Evolutionary conservation across 1,140 invertebrate species (phyloP), one percentile per base, ranked within the genome.

Genomic region (Watersipora subatra): DNA sequence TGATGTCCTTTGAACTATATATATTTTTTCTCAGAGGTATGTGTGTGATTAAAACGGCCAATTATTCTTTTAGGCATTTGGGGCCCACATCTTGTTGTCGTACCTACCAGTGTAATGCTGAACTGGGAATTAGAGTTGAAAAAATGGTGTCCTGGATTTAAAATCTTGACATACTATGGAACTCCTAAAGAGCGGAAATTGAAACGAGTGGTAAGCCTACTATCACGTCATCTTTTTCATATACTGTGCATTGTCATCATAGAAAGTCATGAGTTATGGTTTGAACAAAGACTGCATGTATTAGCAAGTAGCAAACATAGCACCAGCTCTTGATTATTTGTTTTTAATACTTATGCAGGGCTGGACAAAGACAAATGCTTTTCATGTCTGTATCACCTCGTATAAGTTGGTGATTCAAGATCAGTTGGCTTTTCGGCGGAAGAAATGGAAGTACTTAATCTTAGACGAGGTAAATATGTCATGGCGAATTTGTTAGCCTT

Each of bases 91-190:
- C 84, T 99, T 12, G 94, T 99, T 70, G 91, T 99, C 67, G 97
- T 99, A 67, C 97, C 97, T 62, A 99, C 97, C 12, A 98, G 94
- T 72, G 96, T 99, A n/a, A 97, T 99, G 91, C 84, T 99, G 30
- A 99, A 99, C 83, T 99, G 97, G 97, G 97, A 99, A 83, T 96
- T 99, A 91, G 97, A 99, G 81, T 93, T 96, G 72, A 99, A 99
- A 80, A 99, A 99, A 80, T 99, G 97, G 96, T 99, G 95, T 82
- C 97, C 97, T 0, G 92, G 91, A 59, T 96, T 99, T 73, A 99
- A 99, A 86, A 94, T 99, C 73, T 83, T 99, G 67, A 98, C 95
- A 1, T 99, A 99, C 76, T 99, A 97, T 80, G 97, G 97, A 28
- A 89, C 88, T 26, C 91, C 92, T 66, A 99, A 99, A 77, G 97